Evolutionary conservation across 2,888 invertebrate species (phyloP), one percentile per base, ranked within the genome.

Genomic region (Lithophane socia): DNA sequence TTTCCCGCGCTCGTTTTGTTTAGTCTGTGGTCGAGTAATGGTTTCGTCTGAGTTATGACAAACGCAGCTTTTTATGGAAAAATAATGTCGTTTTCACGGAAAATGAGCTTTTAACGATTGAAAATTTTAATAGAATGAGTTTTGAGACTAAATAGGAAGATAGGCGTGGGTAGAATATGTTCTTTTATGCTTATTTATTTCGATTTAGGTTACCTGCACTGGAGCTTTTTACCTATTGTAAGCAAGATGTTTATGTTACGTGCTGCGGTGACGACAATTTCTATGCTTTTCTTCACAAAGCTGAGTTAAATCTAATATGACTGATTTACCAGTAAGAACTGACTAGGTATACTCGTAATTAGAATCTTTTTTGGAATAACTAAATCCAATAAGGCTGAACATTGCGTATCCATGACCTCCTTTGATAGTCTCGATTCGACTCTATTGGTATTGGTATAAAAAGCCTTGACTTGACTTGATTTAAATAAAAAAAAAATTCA

Each of bases 1-100:
- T 95, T 94, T 92, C 85, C 86, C 90, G 89, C 89, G 90, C 87
- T 89, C 92, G 92, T 93, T 94, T 94, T 92, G 92, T 93, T 92
- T 93, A 86, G 91, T 91, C 92, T 89, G 90, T 89, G 89, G 85
- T 79, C 79, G 81, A 70, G 87, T 89, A 91, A 91, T 91, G 91
- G 89, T 90, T 88, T 91, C 88, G 91, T 90, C 87, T 82, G 86
- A 89, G 89, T 89, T 90, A 92, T 82, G 87, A 87, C 79, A 75
- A 82, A 71, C 73, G 78, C 77, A 83, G 68, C 66, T 86, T 89
- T 83, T 73, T 77, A 71, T 79, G 71, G 56, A 61, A 71, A 52
- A 67, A 75, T 71, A 18, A 70, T 64, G 66, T 73, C 29, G 60
- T 63, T 82, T 77, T 58, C 52, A 72, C 24, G 47, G 29, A 65